Evolutionary conservation across 2,113 vertebrate species (phyloP).

Genomic region (Nanger granti): DNA sequence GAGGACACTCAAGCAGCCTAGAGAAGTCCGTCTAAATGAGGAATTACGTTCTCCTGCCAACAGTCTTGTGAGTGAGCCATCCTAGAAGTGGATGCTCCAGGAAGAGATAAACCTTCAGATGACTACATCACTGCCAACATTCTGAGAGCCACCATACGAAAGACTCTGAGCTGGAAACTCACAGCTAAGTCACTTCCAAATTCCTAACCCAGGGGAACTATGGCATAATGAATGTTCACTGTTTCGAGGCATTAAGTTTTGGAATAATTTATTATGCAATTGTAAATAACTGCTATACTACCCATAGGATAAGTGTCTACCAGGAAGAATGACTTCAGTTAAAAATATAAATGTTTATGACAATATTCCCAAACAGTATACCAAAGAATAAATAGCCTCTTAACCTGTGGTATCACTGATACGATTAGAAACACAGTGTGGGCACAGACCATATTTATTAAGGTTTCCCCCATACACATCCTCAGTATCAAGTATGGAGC

Average conservation of each 20-base stretch:
- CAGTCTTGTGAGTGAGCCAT: neutral
- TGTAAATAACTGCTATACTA: neutral
- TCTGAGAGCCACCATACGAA: neutral
- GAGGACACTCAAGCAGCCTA: neutral
- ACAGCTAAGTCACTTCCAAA: neutral
- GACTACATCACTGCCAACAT: neutral
- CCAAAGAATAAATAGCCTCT: slow-evolving; percentile 16
- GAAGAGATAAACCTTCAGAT: neutral
- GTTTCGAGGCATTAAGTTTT: neutral
- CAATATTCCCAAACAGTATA: neutral
- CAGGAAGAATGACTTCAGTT: slow-evolving; percentile 8
- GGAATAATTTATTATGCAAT: neutral
- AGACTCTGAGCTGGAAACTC: neutral
- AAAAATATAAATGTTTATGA: neutral
- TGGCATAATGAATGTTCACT: neutral
- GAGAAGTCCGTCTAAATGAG: neutral
- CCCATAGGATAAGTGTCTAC: neutral
- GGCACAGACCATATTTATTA: neutral
- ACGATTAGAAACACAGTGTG: neutral
- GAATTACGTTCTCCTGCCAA: neutral
- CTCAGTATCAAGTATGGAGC: neutral
- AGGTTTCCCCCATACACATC: neutral
- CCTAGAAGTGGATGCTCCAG: neutral
- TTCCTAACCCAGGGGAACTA: neutral
- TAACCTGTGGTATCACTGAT: neutral